Evolutionary conservation across 1,140 invertebrate genomes (phyloP).

Genomic region (Homalodisca vitripennis): DNA sequence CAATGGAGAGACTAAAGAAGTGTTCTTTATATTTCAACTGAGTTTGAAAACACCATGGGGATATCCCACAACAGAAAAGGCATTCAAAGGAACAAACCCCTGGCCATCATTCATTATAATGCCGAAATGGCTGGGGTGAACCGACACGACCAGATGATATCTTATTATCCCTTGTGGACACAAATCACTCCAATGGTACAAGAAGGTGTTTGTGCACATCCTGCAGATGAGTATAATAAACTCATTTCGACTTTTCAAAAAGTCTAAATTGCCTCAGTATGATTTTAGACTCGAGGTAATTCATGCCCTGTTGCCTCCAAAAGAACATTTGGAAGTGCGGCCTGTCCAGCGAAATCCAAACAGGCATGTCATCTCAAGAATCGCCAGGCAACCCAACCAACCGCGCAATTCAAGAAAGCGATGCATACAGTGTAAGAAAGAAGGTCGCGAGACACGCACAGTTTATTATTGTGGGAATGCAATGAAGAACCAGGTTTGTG

Average conservation of each 20-base stretch:
- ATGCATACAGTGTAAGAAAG: neutral
- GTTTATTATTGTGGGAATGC: neutral
- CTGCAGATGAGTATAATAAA: conserved; percentile 17
- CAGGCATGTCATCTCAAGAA: too few species aligned
- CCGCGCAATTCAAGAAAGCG: neutral
- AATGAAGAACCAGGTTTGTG: neutral
- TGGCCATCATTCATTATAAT: conserved; percentile 16
- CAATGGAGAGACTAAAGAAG: too few species aligned
- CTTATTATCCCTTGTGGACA: conserved; percentile 20
- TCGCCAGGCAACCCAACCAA: neutral
- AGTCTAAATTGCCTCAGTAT: neutral
- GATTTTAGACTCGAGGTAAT: too few species aligned
- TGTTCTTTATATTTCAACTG: too few species aligned
- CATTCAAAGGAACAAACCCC: neutral
- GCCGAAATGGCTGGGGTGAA: conserved; percentile 25
- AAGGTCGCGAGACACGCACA: neutral
- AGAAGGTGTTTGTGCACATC: conserved; percentile 26
- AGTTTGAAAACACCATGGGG: too few species aligned
- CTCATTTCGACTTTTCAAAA: conserved; percentile 3
- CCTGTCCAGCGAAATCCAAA: neutral
- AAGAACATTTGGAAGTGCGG: neutral
- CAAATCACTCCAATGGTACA: conserved; percentile 24
- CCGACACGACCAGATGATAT: conserved; percentile 23
- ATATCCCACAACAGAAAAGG: too few species aligned
- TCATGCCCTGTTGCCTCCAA: neutral